A percentile compares a stretch with the other conserved stretches of the same genome.
Evolutionary conservation across 2,113 vertebrate species (phyloP).

Genomic region (Actenoides hombroni): DNA sequence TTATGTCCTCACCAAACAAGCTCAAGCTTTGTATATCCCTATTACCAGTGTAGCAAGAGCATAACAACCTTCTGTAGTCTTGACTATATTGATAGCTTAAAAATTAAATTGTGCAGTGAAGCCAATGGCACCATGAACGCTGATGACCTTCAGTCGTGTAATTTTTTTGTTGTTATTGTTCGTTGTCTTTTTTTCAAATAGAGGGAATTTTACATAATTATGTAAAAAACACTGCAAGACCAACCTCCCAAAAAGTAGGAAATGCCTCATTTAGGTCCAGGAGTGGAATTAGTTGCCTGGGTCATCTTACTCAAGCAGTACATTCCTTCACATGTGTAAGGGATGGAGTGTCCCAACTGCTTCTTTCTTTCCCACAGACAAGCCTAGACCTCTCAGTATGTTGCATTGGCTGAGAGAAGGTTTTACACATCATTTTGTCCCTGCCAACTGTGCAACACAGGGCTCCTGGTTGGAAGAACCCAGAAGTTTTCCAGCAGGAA

Average conservation of each 20-base stretch:
- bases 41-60: background rate
- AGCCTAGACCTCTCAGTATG: background rate
- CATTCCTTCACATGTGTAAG: background rate
- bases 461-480: background rate
- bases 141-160: rapidly evolving
- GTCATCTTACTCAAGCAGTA: background rate
- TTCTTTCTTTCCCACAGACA: background rate
- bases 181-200: background rate
- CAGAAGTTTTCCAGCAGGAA: background rate
- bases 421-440: background rate
- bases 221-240: background rate
- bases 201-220: background rate
- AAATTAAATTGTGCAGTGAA: background rate
- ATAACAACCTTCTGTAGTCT: background rate
- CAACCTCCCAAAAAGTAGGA: background rate
- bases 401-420: background rate
- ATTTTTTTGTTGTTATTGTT: background rate
- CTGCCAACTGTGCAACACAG: background rate
- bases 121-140: background rate
- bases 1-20: background rate
- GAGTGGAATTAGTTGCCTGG: background rate
- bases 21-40: background rate
- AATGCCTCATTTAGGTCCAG: background rate
- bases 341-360: background rate
- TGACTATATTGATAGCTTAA: background rate